Percentiles rank a stretch among this genome's conserved stretches.
These are phyloP conservation scores for Carlito syrichta DNA, from an alignment of 2,113 vertebrate species.

Conservation along the genomic window DNA sequence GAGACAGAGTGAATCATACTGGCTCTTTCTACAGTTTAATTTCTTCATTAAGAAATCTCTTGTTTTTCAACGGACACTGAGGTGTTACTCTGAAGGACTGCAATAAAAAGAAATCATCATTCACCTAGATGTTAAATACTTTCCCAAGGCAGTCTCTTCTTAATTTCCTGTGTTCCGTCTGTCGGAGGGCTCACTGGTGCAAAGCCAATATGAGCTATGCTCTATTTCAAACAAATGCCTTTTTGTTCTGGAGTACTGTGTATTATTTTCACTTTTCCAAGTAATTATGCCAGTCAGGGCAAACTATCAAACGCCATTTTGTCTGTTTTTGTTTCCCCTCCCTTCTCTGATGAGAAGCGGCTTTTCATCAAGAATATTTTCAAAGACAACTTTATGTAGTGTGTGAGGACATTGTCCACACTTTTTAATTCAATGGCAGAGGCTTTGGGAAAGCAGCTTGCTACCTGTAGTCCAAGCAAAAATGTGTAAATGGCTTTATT, in stretches of 20 bases:
- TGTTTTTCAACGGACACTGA: conserved; percentile 62
- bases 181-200: conserved; percentile 53
- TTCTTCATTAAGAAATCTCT: conserved; percentile 73
- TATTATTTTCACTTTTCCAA: conserved; percentile 69
- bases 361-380: conserved; percentile 46
- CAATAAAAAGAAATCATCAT: conserved; percentile 60
- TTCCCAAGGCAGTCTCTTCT: conserved; percentile 70
- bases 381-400: not conserved
- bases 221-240: conserved; percentile 75
- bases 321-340: conserved; percentile 38
- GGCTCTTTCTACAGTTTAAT: conserved; percentile 74
- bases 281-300: conserved; percentile 63
- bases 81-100: conserved; percentile 64
- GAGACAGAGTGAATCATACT: conserved; percentile 52
- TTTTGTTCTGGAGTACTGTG: conserved; percentile 64
- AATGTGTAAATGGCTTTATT: conserved; percentile 77
- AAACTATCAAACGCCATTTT: conserved; percentile 60
- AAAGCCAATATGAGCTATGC: conserved; percentile 68
- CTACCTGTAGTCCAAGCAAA: conserved; percentile 66
- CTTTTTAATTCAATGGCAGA: conserved; percentile 69
- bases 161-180: conserved; percentile 76
- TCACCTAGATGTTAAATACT: conserved; percentile 75
- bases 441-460: conserved; percentile 50
- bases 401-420: conserved; percentile 56
- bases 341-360: conserved; percentile 25